Conservation (phyloP, 2,113 vertebrate genomes). For the Scytalopus superciliaris region DNA sequence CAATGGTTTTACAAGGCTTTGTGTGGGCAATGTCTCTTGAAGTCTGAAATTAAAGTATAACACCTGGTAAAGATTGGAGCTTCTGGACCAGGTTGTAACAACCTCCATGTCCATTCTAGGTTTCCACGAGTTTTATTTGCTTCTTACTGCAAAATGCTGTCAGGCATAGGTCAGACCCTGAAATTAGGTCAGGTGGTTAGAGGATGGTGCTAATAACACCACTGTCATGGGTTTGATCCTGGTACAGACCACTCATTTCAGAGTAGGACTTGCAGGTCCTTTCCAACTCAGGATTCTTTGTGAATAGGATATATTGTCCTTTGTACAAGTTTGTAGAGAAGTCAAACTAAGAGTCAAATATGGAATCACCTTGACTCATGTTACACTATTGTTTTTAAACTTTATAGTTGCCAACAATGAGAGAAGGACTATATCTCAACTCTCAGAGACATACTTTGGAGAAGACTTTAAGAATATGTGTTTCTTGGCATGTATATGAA, state of each 20-base stretch:
- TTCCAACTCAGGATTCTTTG: not conserved
- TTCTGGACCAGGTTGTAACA: no score
- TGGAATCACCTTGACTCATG: rapidly evolving
- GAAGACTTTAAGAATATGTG: not conserved
- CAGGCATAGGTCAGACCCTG: not conserved
- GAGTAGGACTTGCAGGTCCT: not conserved
- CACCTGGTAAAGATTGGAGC: no score
- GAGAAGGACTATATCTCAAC: not conserved
- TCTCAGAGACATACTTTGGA: not conserved
- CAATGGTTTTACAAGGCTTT: no score
- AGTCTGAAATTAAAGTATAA: no score
- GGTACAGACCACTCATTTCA: not conserved
- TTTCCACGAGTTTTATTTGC: not conserved
- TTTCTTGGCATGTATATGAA: not conserved
- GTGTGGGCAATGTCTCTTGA: no score
- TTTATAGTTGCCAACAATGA: not conserved
- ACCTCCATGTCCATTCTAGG: not conserved
- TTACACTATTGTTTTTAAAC: not conserved
- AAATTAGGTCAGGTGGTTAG: not conserved
- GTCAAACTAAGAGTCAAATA: not conserved
- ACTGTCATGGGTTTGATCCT: not conserved
- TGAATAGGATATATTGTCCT: not conserved
- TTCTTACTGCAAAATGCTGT: not conserved
- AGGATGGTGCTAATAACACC: not conserved
- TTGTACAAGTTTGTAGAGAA: not conserved